Percentiles rank a stretch among this genome's conserved stretches.
These are phyloP conservation scores for Idris sp. DNA, from an alignment of 1,140 invertebrate genomes.

Conservation along the genomic window DNA sequence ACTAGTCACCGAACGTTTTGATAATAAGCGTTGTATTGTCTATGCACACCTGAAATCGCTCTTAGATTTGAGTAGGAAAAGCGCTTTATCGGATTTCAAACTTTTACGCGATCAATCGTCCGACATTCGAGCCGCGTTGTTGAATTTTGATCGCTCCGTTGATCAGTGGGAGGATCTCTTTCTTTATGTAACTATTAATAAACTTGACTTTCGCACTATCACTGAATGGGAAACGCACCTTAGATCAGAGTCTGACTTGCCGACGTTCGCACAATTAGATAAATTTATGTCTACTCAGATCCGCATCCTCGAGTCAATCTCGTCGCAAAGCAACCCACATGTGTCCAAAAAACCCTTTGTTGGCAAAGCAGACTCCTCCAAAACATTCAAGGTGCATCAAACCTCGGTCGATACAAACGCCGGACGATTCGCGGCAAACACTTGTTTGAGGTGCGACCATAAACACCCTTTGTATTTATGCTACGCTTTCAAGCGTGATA, in stretches of 20 bases:
- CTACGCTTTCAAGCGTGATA: slow-evolving; percentile 6
- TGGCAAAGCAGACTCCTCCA: background rate
- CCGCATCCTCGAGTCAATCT: background rate
- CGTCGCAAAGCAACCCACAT: background rate
- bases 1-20: background rate
- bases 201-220: background rate
- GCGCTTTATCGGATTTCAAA: background rate
- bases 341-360: background rate
- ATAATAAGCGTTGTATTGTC: background rate
- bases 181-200: background rate
- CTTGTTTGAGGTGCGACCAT: slow-evolving; percentile 7
- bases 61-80: background rate
- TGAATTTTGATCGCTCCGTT: slow-evolving; percentile 2
- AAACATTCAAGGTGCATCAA: slow-evolving; percentile 10
- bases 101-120: slow-evolving; percentile 3
- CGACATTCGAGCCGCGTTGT: background rate
- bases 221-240: background rate
- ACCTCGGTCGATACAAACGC: background rate
- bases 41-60: slow-evolving; percentile 5
- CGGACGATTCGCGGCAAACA: too few species aligned
- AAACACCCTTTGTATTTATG: slow-evolving; percentile 14
- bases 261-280: background rate
- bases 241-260: background rate
- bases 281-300: background rate
- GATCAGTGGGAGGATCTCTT: slow-evolving; percentile 11